phyloP scores from a whole-genome alignment of 2,888 invertebrate genomes.

The Synergus japonicus region DNA sequence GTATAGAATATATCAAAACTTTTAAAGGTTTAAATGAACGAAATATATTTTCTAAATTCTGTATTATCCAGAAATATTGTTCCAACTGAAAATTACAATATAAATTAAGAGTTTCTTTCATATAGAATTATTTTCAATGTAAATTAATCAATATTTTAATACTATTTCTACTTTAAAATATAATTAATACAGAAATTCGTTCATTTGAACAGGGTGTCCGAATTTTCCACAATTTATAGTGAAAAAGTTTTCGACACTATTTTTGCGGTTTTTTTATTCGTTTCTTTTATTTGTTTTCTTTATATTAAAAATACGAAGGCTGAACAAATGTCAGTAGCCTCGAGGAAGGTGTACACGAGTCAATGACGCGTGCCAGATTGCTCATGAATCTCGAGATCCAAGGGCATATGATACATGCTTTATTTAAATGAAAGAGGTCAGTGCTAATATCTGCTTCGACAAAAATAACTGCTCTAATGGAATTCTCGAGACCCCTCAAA shows the following conservation, averaged over 20 bases:
- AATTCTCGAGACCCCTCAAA: conserved; percentile 4
- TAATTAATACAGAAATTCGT: too few species aligned
- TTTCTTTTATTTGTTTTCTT: background rate
- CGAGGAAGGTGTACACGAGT: conserved; percentile 32
- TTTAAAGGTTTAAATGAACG: too few species aligned
- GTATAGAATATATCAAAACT: too few species aligned
- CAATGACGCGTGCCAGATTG: conserved; percentile 38
- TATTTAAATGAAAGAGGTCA: conserved; percentile 40
- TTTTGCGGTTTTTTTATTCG: background rate
- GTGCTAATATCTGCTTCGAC: conserved; percentile 26
- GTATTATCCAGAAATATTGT: too few species aligned
- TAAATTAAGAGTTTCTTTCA: too few species aligned
- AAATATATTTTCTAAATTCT: too few species aligned
- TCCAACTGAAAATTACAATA: too few species aligned
- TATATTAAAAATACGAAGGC: background rate
- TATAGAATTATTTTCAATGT: too few species aligned
- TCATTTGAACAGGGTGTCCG: too few species aligned
- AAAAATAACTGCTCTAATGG: conserved; percentile 16
- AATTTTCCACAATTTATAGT: background rate
- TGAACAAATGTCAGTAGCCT: conserved; percentile 35
- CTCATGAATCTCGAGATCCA: conserved; percentile 41
- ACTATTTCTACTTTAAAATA: too few species aligned
- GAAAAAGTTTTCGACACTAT: background rate
- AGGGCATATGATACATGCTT: conserved; percentile 36
- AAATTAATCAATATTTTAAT: too few species aligned